Percentiles rank a stretch among this genome's conserved stretches.
Evolutionary conservation across 2,888 invertebrate genomes (phyloP).

Genomic region (Anthophora plumipes): DNA sequence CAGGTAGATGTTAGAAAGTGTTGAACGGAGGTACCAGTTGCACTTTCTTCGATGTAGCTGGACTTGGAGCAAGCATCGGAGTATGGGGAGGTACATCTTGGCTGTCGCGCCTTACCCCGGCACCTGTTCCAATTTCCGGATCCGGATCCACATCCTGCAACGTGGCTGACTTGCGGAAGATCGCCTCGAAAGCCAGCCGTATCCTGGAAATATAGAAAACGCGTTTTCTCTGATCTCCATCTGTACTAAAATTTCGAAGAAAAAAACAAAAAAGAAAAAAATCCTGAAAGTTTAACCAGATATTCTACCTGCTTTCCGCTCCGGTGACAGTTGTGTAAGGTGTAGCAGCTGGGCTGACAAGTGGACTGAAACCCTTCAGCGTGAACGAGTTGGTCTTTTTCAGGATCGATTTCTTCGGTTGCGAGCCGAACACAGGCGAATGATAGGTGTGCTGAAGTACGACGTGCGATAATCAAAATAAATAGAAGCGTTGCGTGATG

Average conservation of each 20-base stretch:
- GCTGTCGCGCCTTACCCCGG: constrained; percentile 78
- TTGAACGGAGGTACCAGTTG: constrained; percentile 89
- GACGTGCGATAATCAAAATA: neutral
- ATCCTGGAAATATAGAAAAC: constrained; percentile 86
- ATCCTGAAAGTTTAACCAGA: neutral
- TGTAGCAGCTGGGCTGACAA: constrained; percentile 85
- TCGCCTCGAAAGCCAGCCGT: constrained; percentile 95
- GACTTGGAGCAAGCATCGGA: constrained; percentile 87
- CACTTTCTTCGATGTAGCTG: constrained; percentile 94
- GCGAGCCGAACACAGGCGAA: constrained; percentile 85
- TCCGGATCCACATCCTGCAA: constrained; percentile 93
- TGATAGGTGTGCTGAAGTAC: constrained; percentile 84
- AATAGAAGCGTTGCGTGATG: neutral
- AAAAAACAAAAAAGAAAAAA: neutral
- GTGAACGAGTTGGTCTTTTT: constrained; percentile 97
- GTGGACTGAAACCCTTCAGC: constrained; percentile 87
- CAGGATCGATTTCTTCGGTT: constrained; percentile 94
- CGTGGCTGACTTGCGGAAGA: constrained; percentile 94
- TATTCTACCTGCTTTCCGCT: constrained; percentile 90
- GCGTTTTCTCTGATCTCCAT: neutral
- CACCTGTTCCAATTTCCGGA: constrained; percentile 86
- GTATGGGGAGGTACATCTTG: constrained; percentile 85
- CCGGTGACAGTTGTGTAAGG: constrained; percentile 95
- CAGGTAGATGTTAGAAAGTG: neutral
- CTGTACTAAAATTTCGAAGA: neutral